Evolutionary conservation across 2,888 invertebrate species (phyloP).

Genomic region (Lottia scabra): DNA sequence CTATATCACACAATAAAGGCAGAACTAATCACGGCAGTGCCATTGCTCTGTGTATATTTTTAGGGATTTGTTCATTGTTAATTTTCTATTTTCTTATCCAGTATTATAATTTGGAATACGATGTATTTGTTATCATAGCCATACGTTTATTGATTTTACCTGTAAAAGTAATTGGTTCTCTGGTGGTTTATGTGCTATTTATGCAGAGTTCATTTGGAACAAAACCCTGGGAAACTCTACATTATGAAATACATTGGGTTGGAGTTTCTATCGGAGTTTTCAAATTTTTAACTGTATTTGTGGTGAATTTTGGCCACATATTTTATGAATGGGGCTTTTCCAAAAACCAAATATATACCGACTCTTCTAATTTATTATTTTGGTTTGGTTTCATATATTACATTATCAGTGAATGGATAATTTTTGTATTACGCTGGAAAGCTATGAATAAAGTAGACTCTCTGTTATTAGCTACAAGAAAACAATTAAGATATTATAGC

Average conservation of each 20-base stretch:
- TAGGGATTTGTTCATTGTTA: slow-evolving; percentile 69
- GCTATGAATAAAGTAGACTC: slow-evolving; percentile 71
- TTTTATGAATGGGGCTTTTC: slow-evolving; percentile 71
- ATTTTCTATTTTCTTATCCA: slow-evolving; percentile 70
- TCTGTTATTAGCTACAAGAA: slow-evolving; percentile 68
- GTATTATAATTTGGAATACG: slow-evolving; percentile 71
- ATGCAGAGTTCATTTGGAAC: slow-evolving; percentile 68
- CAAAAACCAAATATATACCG: slow-evolving; percentile 71
- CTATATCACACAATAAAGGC: slow-evolving; percentile 69
- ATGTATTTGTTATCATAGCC: slow-evolving; percentile 72
- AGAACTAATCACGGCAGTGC: slow-evolving; percentile 68
- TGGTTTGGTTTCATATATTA: slow-evolving; percentile 71
- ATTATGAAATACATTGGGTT: slow-evolving; percentile 72
- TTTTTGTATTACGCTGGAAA: slow-evolving; percentile 70
- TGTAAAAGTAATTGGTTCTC: slow-evolving; percentile 70
- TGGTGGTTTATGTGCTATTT: slow-evolving; percentile 71
- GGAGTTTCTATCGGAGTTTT: slow-evolving; percentile 70
- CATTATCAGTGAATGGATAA: slow-evolving; percentile 71
- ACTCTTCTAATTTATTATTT: slow-evolving; percentile 74
- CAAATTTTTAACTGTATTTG: slow-evolving; percentile 73
- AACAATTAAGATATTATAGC: slow-evolving; percentile 66
- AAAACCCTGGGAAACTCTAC: slow-evolving; percentile 71
- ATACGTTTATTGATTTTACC: slow-evolving; percentile 72
- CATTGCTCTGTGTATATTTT: slow-evolving; percentile 67
- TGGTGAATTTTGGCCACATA: slow-evolving; percentile 71